phyloP scores from a whole-genome alignment of 2,113 vertebrate species.

The Ailuropoda melanoleuca region DNA sequence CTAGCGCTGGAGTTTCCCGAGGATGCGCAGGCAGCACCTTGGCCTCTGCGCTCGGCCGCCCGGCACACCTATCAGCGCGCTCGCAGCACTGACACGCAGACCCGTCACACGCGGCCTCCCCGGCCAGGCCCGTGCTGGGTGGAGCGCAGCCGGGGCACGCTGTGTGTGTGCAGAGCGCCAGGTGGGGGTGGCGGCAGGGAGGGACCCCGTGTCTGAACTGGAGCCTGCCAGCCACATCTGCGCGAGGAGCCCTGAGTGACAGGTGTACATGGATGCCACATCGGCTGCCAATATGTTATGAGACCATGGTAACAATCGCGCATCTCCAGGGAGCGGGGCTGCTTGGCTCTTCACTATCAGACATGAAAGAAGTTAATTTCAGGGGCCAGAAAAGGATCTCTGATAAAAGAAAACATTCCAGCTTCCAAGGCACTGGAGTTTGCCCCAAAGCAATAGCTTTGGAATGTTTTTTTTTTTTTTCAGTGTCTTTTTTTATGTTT shows the following conservation, averaged over 20 bases:
- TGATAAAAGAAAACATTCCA: conserved; percentile 87
- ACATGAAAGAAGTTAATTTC: conserved; percentile 93
- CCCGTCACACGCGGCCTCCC: not conserved
- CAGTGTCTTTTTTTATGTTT: conserved; percentile 85
- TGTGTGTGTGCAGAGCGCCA: not conserved
- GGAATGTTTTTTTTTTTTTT: conserved; percentile 71
- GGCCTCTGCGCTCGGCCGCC: conserved; percentile 85
- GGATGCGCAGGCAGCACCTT: conserved; percentile 43
- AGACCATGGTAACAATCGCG: conserved; percentile 88
- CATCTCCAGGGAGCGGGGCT: conserved; percentile 88
- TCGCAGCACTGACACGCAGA: conserved; percentile 67
- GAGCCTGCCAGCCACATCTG: conserved; percentile 76
- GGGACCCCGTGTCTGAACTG: conserved; percentile 45
- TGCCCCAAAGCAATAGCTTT: conserved; percentile 89
- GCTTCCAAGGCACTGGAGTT: conserved; percentile 85
- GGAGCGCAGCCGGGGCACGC: accelerated
- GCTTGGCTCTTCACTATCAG: conserved; percentile 84
- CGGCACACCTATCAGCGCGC: conserved; percentile 82
- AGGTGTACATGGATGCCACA: conserved; percentile 88
- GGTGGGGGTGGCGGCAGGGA: not conserved
- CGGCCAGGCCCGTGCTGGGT: accelerated
- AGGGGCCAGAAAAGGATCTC: conserved; percentile 87
- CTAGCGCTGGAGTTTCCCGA: accelerated
- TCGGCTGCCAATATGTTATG: conserved; percentile 88
- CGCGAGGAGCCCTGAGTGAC: conserved; percentile 87